phyloP scores from a whole-genome alignment of 2,888 invertebrate genomes.

The Megastigmus dorsalis region DNA sequence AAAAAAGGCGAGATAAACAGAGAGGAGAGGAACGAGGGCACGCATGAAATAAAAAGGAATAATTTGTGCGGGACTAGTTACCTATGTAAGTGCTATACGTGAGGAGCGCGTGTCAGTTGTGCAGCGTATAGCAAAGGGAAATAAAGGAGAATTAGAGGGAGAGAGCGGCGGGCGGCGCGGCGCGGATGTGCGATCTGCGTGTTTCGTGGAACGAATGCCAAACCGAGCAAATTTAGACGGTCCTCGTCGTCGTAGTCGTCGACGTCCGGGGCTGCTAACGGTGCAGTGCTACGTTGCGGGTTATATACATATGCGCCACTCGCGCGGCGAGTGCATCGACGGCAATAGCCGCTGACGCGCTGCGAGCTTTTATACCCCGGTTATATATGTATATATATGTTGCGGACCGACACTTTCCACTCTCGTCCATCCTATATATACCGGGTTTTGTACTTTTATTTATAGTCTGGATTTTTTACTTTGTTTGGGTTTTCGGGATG shows the following conservation, averaged over 20 bases:
- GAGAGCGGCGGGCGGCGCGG: not conserved
- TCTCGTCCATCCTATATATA: too few relatives aligned
- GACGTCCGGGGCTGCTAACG: too few relatives aligned
- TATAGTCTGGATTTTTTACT: too few relatives aligned
- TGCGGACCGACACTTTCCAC: too few relatives aligned
- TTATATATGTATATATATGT: not conserved
- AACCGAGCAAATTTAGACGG: conserved; percentile 57
- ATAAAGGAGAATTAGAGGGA: conserved; percentile 36
- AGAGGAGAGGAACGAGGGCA: not conserved
- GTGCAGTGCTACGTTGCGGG: not conserved
- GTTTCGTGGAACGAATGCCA: conserved; percentile 59
- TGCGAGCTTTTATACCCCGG: not conserved
- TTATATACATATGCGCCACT: not conserved
- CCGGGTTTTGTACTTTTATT: too few relatives aligned
- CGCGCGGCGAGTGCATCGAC: not conserved
- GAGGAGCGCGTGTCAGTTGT: not conserved
- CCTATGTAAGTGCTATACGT: too few relatives aligned
- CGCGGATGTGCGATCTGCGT: not conserved
- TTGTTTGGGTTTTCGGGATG: too few relatives aligned
- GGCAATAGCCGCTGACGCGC: not conserved
- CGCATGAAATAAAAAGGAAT: too few relatives aligned
- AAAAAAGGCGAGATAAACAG: not conserved
- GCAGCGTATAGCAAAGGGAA: conserved; percentile 39
- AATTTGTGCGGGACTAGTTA: too few relatives aligned
- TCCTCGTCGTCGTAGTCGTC: not conserved